Evolutionary conservation across 2,888 invertebrate genomes (phyloP).

Genomic region (Melikaiella ostensackeni): DNA sequence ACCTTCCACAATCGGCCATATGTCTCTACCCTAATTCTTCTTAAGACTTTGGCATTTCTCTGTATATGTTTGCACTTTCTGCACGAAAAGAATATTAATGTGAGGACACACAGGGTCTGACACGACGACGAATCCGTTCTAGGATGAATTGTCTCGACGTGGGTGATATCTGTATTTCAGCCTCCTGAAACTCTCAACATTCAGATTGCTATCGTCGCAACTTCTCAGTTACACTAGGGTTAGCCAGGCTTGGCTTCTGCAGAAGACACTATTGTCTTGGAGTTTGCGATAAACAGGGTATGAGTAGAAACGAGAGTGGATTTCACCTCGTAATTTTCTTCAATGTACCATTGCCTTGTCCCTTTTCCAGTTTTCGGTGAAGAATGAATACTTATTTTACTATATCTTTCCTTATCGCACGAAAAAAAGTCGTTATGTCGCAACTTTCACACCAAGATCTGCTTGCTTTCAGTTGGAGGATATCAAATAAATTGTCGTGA

Average conservation of each 20-base stretch:
- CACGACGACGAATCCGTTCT: slow-evolving; percentile 46
- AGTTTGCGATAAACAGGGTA: slow-evolving; percentile 14
- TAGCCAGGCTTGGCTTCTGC: slow-evolving; percentile 4
- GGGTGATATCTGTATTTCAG: slow-evolving; percentile 71
- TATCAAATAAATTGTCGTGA: slow-evolving; percentile 16
- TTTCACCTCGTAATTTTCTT: slow-evolving; percentile 35
- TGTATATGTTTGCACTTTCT: slow-evolving; percentile 60
- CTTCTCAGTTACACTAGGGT: slow-evolving; percentile 65
- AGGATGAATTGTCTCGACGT: slow-evolving; percentile 64
- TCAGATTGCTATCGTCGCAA: slow-evolving; percentile 66
- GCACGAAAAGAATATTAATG: slow-evolving; percentile 68
- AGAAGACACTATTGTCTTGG: slow-evolving; percentile 29
- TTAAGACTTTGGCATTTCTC: slow-evolving; percentile 49
- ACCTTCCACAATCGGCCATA: slow-evolving; percentile 26
- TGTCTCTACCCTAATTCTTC: slow-evolving; percentile 34
- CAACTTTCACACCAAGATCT: slow-evolving; percentile 39
- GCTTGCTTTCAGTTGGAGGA: slow-evolving; percentile 12
- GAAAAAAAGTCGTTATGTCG: slow-evolving; percentile 20
- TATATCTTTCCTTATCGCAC: slow-evolving; percentile 16
- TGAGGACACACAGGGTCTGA: slow-evolving; percentile 51
- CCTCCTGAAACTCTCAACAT: slow-evolving; percentile 58
- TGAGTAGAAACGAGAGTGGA: slow-evolving; percentile 23
- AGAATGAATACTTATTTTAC: slow-evolving; percentile 28
- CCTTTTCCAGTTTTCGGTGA: slow-evolving; percentile 26
- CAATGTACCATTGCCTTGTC: slow-evolving; percentile 36